Evolutionary conservation across 2,888 invertebrate species (phyloP).

Genomic region (Lasioglossum calceatum): DNA sequence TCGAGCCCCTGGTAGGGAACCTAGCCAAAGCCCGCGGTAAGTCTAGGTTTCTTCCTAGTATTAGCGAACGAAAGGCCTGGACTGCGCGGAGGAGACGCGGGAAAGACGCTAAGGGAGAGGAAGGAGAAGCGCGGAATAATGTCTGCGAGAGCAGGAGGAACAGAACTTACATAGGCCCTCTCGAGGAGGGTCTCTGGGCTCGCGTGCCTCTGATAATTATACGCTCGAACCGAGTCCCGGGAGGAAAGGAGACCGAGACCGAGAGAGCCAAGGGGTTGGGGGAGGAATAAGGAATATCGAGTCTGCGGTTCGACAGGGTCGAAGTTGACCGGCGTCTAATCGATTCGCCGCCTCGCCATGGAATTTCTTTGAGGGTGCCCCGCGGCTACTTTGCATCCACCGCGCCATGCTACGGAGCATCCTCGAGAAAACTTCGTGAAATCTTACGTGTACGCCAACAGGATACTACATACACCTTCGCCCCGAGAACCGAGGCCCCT

Average conservation of each 20-base stretch:
- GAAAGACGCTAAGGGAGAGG: constrained; percentile 10
- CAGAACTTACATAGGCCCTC: constrained; percentile 65
- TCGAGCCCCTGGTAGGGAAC: constrained; percentile 65
- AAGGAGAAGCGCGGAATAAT: constrained; percentile 41
- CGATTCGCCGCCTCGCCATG: constrained; percentile 82
- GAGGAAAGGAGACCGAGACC: constrained; percentile 52
- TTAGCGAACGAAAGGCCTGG: constrained; percentile 56
- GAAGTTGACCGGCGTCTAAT: constrained; percentile 83
- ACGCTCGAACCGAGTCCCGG: constrained; percentile 77
- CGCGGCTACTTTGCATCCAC: constrained; percentile 66
- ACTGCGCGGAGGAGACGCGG: constrained; percentile 26
- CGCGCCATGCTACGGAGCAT: constrained; percentile 58
- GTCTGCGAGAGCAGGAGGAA: constrained; percentile 43
- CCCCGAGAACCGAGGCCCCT: neutral
- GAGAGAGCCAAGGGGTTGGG: constrained; percentile 25
- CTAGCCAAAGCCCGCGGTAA: constrained; percentile 69
- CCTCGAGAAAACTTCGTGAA: constrained; percentile 53
- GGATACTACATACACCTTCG: constrained; percentile 6
- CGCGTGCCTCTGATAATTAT: constrained; percentile 83
- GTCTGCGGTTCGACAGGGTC: constrained; percentile 82
- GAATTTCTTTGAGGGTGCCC: constrained; percentile 77
- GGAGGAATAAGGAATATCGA: constrained; percentile 74
- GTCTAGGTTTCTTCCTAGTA: constrained; percentile 76
- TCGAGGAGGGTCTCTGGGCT: constrained; percentile 77
- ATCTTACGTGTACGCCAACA: constrained; percentile 19